A percentile compares a stretch with the other conserved stretches of the same genome.
These are phyloP conservation scores for Macrocentrus cingulum DNA, from an alignment of 1,140 invertebrate species.

Conservation along the genomic window DNA sequence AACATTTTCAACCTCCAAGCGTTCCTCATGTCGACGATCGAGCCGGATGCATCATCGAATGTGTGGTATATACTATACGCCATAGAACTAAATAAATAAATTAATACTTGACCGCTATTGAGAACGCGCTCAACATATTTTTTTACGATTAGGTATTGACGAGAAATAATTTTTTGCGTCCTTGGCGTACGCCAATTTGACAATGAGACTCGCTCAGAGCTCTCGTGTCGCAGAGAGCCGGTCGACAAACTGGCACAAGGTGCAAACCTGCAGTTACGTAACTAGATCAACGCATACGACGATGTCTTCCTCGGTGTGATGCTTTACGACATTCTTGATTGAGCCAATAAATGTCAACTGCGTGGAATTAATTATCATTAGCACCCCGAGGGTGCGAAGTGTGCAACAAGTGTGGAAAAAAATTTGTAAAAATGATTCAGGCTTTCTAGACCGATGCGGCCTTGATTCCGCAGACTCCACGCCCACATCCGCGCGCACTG, in stretches of 20 bases:
- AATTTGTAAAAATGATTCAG: slow-evolving; percentile 32
- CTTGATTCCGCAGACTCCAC: slow-evolving; percentile 39
- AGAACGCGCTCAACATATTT: too few species aligned
- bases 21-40: neutral
- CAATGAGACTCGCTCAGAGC: slow-evolving; percentile 12
- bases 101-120: too few species aligned
- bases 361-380: too few species aligned
- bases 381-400: too few species aligned
- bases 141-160: too few species aligned
- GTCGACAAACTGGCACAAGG: slow-evolving; percentile 33
- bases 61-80: neutral
- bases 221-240: slow-evolving; percentile 17
- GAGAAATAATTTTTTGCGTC: neutral
- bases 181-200: slow-evolving; percentile 8
- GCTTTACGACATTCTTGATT: too few species aligned
- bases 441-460: slow-evolving; percentile 42
- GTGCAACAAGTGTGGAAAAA: too few species aligned
- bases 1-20: too few species aligned
- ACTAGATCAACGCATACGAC: slow-evolving; percentile 27
- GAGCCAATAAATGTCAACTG: too few species aligned
- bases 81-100: too few species aligned
- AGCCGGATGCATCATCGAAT: neutral
- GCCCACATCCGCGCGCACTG: slow-evolving; percentile 34
- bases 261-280: slow-evolving; percentile 24
- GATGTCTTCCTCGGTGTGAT: slow-evolving; percentile 28